These are phyloP conservation scores for Vireo griseus DNA, from an alignment of 2,797 vertebrate species.

Conservation along the genomic window DNA sequence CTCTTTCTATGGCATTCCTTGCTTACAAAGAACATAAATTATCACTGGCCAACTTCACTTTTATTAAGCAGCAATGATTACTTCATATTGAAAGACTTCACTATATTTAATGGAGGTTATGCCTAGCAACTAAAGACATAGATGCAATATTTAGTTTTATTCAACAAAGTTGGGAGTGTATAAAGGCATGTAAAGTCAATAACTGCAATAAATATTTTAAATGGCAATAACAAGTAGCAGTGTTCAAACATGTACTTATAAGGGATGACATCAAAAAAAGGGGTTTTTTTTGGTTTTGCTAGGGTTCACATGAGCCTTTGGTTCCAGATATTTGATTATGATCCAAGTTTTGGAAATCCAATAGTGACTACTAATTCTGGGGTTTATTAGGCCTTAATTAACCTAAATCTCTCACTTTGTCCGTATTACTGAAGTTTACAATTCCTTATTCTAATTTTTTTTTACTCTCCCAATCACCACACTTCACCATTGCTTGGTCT, in stretches of 20 bases:
- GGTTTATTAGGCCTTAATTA: not conserved
- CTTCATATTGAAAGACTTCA: not conserved
- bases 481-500: not conserved
- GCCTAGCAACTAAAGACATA: not conserved
- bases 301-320: not conserved
- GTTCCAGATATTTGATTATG: not conserved
- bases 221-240: not conserved
- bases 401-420: not conserved
- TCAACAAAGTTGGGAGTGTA: not conserved
- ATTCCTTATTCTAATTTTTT: not conserved
- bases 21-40: not conserved
- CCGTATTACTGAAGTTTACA: not conserved
- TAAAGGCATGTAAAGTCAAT: not conserved
- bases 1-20: not conserved
- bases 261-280: fast-evolving
- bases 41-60: not conserved
- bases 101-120: not conserved
- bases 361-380: not conserved
- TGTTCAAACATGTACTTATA: not conserved
- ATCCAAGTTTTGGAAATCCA: not conserved
- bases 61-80: not conserved
- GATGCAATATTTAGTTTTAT: not conserved
- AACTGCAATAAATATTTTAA: not conserved
- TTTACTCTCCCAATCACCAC: not conserved
- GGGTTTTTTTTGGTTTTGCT: not conserved